Base-by-base conservation (phyloP, 2,113 vertebrate genomes). In the Cromileptes altivelis region DNA sequence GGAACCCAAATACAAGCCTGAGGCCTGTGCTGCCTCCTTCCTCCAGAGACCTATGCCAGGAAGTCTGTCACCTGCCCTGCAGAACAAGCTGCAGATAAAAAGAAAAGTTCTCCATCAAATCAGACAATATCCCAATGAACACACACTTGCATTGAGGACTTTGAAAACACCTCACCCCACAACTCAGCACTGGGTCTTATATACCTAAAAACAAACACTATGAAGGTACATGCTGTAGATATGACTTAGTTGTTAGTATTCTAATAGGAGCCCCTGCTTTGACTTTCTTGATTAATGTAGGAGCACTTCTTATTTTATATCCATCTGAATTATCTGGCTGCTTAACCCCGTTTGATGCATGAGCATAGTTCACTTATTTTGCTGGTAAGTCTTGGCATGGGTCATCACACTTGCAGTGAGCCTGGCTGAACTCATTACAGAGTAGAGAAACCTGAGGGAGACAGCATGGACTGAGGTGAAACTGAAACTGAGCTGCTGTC, bases 401-500 rank as follows among this genome's bases (percentile, higher is more conserved):
- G 90, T 86, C 81, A 81, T 70, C 81, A 45, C 45, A 53, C 69
- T 72, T 23, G 40, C 69, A 71, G 49, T 56, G 76, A 90, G 89
- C 17, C 69, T 65, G 37, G 69, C 74, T 91, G 86, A 55, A 84
- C 75, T 88, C 83, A 91, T 92, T 89, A 85, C 25, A 82, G 64
- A 60, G 63, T 1, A 33, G 70, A 19, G 76, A 85, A 90, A 86
- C 81, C 76, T 88, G 78, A 49, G 67, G 80, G 81, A 88, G 81
- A 79, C 70, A 25, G 84, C 52, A 30, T 15, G 42, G 63, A 50
- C 81, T 67, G 65, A 77, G 79, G 76, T 90, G 81, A 85, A 86
- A 85, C 53, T 76, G 79, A 92, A 88, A 74, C 63, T 69, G 85
- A 86, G 81, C 71, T 75, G 81, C 86, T 91, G 91, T 92, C 89